Evolutionary conservation across 2,888 invertebrate species (phyloP).

Genomic region (Odontocerum albicorne): DNA sequence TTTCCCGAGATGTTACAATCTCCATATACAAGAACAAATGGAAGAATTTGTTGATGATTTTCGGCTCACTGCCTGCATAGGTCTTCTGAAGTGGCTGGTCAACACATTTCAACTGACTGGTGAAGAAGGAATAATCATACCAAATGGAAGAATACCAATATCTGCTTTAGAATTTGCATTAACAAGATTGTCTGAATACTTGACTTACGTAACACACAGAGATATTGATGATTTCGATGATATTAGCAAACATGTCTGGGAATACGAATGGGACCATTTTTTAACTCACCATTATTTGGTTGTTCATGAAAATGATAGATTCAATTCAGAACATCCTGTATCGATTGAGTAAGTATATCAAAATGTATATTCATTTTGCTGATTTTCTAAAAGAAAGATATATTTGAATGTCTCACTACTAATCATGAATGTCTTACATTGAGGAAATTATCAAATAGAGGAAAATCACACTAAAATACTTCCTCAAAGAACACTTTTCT

Average conservation of each 20-base stretch:
- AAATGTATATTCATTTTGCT: too few relatives aligned
- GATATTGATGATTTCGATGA: slow-evolving; percentile 77
- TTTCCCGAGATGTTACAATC: slow-evolving; percentile 86
- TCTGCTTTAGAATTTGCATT: slow-evolving; percentile 81
- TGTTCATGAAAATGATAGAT: slow-evolving; percentile 65
- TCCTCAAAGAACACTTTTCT: too few relatives aligned
- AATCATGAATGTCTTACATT: neutral
- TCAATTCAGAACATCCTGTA: slow-evolving; percentile 48
- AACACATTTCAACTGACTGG: slow-evolving; percentile 58
- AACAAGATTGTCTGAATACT: slow-evolving; percentile 73
- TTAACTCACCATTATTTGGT: slow-evolving; percentile 67
- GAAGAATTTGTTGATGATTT: slow-evolving; percentile 87
- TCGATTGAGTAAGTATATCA: slow-evolving; percentile 46
- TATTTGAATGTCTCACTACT: too few relatives aligned
- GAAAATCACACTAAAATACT: neutral
- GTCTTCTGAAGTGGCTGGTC: slow-evolving; percentile 77
- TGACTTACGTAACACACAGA: slow-evolving; percentile 72
- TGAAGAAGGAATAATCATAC: slow-evolving; percentile 57
- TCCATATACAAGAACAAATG: slow-evolving; percentile 79
- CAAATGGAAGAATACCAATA: slow-evolving; percentile 70
- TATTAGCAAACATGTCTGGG: slow-evolving; percentile 65
- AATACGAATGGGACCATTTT: slow-evolving; percentile 90
- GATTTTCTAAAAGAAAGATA: too few relatives aligned
- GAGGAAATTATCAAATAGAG: neutral
- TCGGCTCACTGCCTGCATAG: slow-evolving; percentile 84